Percentiles rank a stretch among this genome's conserved stretches.
Conservation (phyloP, 2,797 vertebrate species). For the Lithobates sylvaticus region DNA sequence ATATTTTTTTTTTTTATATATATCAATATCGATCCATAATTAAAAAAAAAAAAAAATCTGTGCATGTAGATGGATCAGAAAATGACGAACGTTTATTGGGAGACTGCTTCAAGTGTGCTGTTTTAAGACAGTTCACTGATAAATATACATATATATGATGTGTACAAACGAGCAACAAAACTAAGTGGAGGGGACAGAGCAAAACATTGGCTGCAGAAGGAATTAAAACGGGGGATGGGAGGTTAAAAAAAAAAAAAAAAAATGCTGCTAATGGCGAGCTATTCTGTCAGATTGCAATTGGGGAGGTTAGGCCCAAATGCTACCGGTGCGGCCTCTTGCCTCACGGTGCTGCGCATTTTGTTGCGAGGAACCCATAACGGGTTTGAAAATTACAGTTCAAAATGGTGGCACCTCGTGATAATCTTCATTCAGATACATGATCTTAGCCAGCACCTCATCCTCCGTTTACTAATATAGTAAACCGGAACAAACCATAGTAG, state of each 20-base stretch:
- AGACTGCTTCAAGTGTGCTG: constrained; percentile 79
- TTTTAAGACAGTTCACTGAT: constrained; percentile 82
- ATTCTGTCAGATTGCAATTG: constrained; percentile 69
- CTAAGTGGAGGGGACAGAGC: neutral
- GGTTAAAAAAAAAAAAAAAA: constrained; percentile 74
- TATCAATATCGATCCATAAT: constrained; percentile 72
- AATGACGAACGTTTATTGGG: constrained; percentile 80
- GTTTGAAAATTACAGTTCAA: constrained; percentile 28
- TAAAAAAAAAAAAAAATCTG: constrained; percentile 69
- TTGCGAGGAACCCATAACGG: neutral
- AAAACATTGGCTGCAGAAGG: constrained; percentile 74
- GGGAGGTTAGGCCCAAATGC: constrained; percentile 76
- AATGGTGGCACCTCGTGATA: constrained; percentile 74
- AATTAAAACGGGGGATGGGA: constrained; percentile 75
- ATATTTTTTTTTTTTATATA: constrained; percentile 46
- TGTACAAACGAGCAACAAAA: constrained; percentile 78
- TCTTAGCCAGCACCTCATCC: constrained; percentile 68
- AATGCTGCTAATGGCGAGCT: constrained; percentile 57
- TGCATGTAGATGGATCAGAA: constrained; percentile 72
- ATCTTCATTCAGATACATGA: neutral
- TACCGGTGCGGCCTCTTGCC: constrained; percentile 78
- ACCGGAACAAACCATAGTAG: constrained; percentile 75
- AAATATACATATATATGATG: constrained; percentile 68
- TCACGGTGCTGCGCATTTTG: neutral
- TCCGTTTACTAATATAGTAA: constrained; percentile 79